Evolutionary conservation across 1,140 invertebrate species (phyloP).

Genomic region (Cardiocondyla obscurior): DNA sequence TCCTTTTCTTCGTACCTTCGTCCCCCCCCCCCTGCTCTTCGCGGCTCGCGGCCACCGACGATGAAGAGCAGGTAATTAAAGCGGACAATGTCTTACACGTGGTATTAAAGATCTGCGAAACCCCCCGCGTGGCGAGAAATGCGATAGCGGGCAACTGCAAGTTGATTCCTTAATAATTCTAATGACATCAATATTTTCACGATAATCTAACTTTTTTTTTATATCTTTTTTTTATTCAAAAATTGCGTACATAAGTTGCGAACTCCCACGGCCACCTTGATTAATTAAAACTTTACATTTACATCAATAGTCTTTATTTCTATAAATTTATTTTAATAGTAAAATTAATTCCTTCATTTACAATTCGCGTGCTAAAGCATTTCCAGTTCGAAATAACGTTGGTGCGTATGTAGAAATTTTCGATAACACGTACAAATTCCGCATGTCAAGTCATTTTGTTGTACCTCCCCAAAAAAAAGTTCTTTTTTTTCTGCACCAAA

Average conservation of each 20-base stretch:
- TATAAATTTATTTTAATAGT: background rate
- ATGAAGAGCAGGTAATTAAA: constrained; percentile 67
- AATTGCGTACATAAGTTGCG: background rate
- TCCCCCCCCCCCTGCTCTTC: background rate
- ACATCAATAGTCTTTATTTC: background rate
- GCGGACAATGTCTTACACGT: constrained; percentile 63
- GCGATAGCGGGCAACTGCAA: constrained; percentile 26
- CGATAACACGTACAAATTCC: background rate
- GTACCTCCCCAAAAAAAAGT: constrained; percentile 1
- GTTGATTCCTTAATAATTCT: background rate
- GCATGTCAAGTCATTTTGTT: constrained; percentile 4
- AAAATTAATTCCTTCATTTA: background rate
- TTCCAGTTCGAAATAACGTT: background rate
- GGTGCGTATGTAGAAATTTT: background rate
- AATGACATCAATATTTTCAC: background rate
- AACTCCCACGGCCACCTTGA: background rate
- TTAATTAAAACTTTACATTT: background rate
- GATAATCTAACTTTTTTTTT: constrained; percentile 1
- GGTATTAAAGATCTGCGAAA: constrained; percentile 54
- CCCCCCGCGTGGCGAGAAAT: constrained; percentile 60
- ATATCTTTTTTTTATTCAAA: background rate
- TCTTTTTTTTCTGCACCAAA: background rate
- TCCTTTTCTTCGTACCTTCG: constrained; percentile 2
- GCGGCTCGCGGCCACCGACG: constrained; percentile 64
- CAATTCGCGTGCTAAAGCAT: background rate